phyloP scores from a whole-genome alignment of 1,140 invertebrate genomes.

The Cotesia typhae region DNA sequence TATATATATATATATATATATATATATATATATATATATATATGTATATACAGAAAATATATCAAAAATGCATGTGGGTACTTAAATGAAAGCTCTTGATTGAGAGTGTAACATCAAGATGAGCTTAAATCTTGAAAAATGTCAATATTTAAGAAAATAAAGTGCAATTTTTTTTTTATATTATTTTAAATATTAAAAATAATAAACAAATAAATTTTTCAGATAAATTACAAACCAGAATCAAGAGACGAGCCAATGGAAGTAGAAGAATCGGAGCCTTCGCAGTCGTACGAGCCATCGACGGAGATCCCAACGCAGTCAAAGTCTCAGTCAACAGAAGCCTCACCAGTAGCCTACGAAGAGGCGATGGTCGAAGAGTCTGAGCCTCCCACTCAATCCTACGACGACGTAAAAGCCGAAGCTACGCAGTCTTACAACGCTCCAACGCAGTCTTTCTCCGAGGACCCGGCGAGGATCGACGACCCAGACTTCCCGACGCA shows the following conservation, averaged over 20 bases:
- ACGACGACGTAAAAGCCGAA: conserved; percentile 52
- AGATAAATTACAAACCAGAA: neutral
- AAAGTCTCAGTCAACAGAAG: conserved; percentile 51
- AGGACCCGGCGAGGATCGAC: conserved; percentile 51
- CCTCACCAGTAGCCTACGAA: conserved; percentile 40
- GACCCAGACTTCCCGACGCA: conserved; percentile 61
- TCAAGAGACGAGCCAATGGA: conserved; percentile 25
- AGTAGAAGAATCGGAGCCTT: conserved; percentile 46
- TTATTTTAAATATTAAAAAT: too few species aligned
- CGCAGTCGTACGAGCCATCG: conserved; percentile 58
- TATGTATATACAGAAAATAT: too few species aligned
- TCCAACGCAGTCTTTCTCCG: conserved; percentile 60
- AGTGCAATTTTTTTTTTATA: too few species aligned
- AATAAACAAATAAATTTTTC: too few species aligned
- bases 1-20: too few species aligned
- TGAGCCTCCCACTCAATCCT: conserved; percentile 58
- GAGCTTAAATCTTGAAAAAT: too few species aligned
- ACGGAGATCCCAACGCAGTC: conserved; percentile 58
- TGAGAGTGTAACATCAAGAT: too few species aligned
- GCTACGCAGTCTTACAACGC: conserved; percentile 54
- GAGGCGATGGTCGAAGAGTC: conserved; percentile 50
- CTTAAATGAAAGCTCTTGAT: too few species aligned
- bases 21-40: too few species aligned
- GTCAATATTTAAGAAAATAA: too few species aligned
- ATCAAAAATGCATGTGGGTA: too few species aligned